Evolutionary conservation across 2,113 vertebrate genomes (phyloP).

Genomic region (Cygnus buccinator): DNA sequence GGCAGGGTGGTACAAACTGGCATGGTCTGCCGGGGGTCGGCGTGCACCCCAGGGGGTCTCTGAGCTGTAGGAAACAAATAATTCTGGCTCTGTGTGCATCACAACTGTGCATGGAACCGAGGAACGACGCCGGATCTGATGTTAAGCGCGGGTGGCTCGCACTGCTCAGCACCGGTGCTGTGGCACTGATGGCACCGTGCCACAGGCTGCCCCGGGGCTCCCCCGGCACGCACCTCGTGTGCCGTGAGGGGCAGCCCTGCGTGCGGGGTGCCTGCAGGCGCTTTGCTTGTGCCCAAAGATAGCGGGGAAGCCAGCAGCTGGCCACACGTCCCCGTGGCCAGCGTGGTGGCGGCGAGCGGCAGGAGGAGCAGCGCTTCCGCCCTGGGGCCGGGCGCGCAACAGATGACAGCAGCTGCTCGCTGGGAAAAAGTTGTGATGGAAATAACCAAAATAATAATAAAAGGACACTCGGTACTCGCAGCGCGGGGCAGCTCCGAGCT

Average conservation of each 20-base stretch:
- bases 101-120: fast-evolving
- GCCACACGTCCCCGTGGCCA: fast-evolving
- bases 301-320: background rate
- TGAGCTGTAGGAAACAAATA: fast-evolving
- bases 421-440: background rate
- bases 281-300: background rate
- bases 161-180: fast-evolving
- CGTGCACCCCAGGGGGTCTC: background rate
- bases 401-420: fast-evolving
- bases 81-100: background rate
- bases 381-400: too few species aligned
- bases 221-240: fast-evolving
- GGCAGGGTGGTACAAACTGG: background rate
- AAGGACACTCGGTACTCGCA: background rate
- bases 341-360: fast-evolving
- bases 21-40: fast-evolving
- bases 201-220: fast-evolving
- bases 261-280: fast-evolving
- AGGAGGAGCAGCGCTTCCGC: background rate
- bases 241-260: fast-evolving
- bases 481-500: background rate
- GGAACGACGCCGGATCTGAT: background rate
- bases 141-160: fast-evolving
- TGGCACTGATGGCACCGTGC: fast-evolving
- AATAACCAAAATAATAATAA: background rate